Evolutionary conservation across 1,140 invertebrate species (phyloP).

Genomic region (fruit fly (Drosophila melanogaster)): DNA sequence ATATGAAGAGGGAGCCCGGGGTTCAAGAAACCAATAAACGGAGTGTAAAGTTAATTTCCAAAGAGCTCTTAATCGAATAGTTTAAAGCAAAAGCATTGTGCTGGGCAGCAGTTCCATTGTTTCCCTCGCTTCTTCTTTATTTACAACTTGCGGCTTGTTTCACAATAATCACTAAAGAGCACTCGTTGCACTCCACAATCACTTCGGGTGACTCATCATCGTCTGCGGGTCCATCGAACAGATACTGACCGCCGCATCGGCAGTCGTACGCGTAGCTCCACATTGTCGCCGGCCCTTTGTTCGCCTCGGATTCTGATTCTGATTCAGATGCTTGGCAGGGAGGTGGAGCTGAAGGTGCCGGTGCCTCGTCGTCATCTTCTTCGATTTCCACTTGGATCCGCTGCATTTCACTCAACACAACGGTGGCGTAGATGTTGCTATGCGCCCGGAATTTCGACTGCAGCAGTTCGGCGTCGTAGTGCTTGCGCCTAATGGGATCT

Average conservation of each 20-base stretch:
- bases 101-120: conserved; percentile 22
- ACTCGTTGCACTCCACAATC: conserved; percentile 83
- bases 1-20: conserved; percentile 38
- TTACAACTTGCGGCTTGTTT: conserved; percentile 44
- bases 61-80: conserved; percentile 41
- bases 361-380: conserved; percentile 16
- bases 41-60: conserved; percentile 28
- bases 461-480: conserved; percentile 81
- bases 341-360: not conserved
- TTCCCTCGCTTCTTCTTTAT: conserved; percentile 20
- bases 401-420: conserved; percentile 67
- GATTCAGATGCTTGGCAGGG: conserved; percentile 15
- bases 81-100: conserved; percentile 21
- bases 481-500: conserved; percentile 78
- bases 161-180: conserved; percentile 80
- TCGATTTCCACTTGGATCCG: conserved; percentile 36
- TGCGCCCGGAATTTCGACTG: conserved; percentile 75
- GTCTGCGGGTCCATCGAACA: conserved; percentile 61
- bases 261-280: conserved; percentile 73
- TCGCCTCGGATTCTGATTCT: conserved; percentile 8
- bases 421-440: conserved; percentile 73
- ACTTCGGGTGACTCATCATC: conserved; percentile 68
- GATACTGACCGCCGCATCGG: conserved; percentile 82
- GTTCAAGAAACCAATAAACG: conserved; percentile 74
- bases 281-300: conserved; percentile 59